Conservation (phyloP, 2,888 invertebrate genomes). For the Spilarctia lutea region DNA sequence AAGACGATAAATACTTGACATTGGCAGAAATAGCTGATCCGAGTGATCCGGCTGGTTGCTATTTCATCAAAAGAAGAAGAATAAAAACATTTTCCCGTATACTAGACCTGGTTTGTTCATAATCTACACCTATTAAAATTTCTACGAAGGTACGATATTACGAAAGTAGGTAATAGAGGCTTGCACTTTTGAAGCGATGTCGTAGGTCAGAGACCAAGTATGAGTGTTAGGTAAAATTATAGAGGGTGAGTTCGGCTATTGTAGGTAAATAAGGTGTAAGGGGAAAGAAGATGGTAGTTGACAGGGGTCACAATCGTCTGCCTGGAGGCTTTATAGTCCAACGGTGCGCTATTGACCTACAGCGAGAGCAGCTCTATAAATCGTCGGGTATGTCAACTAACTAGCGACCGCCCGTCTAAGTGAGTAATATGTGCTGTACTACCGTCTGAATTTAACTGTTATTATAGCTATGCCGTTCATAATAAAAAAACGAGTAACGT, state of each 20-base stretch:
- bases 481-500: neutral
- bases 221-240: constrained; percentile 61
- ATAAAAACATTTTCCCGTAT: no score
- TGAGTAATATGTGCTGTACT: constrained; percentile 21
- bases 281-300: constrained; percentile 65
- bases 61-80: no score
- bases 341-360: constrained; percentile 64
- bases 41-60: no score
- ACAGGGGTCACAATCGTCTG: constrained; percentile 63
- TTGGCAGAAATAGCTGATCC: no score
- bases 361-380: constrained; percentile 62
- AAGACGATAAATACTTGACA: no score
- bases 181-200: constrained; percentile 52
- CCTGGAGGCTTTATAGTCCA: constrained; percentile 50
- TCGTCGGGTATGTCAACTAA: constrained; percentile 61
- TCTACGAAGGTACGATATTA: constrained; percentile 23
- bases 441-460: constrained; percentile 22
- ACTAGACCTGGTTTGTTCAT: neutral
- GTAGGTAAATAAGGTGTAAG: constrained; percentile 65
- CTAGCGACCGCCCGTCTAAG: constrained; percentile 45
- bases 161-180: constrained; percentile 47
- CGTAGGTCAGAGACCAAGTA: constrained; percentile 68
- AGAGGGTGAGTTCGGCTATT: constrained; percentile 60
- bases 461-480: neutral
- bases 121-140: constrained; percentile 18